Evolutionary conservation across 1,140 invertebrate species (phyloP).

Genomic region (Caligus rogercresseyi): DNA sequence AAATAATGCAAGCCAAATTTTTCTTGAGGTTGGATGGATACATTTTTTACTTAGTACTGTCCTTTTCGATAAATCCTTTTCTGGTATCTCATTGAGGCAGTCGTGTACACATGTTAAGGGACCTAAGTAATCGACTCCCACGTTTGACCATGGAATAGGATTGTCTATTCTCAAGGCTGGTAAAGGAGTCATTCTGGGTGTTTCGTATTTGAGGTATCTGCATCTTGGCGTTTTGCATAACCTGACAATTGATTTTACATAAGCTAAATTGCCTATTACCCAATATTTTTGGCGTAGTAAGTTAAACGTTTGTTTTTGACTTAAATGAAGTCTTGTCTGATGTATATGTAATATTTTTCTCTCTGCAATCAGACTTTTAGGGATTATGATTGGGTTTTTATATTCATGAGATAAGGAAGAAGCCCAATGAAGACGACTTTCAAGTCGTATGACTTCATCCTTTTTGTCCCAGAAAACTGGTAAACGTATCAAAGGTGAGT

Average conservation of each 20-base stretch:
- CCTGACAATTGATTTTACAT: neutral
- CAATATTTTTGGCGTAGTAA: slow-evolving; percentile 5
- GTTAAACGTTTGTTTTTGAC: slow-evolving; percentile 9
- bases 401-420: slow-evolving; percentile 8
- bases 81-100: neutral
- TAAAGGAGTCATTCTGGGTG: slow-evolving; percentile 1
- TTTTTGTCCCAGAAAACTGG: slow-evolving; percentile 5
- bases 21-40: no score
- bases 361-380: neutral
- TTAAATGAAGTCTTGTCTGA: neutral
- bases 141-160: neutral
- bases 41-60: neutral
- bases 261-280: neutral
- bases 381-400: slow-evolving; percentile 6
- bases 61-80: neutral
- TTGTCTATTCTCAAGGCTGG: neutral
- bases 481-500: slow-evolving; percentile 1
- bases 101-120: neutral
- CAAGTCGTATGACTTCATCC: neutral
- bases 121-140: slow-evolving; percentile 1
- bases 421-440: neutral
- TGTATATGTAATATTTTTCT: slow-evolving; percentile 3
- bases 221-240: slow-evolving; percentile 6
- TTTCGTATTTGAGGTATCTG: neutral
- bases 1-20: no score